phyloP scores from a whole-genome alignment of 2,888 invertebrate species.

The Drosophila mayaguana region DNA sequence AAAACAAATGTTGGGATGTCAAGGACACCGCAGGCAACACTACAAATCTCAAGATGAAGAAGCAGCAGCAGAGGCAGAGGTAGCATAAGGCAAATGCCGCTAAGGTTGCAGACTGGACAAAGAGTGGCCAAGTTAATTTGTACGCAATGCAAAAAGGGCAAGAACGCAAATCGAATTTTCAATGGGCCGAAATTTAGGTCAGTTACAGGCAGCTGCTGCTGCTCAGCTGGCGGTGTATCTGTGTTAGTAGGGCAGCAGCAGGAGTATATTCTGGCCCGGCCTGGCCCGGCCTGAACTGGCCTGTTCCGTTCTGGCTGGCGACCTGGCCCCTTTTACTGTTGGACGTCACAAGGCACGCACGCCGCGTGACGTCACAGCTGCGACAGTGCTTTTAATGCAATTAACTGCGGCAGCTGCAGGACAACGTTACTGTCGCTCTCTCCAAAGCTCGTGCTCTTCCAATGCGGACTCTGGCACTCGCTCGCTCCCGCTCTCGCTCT shows the following conservation, averaged over 20 bases:
- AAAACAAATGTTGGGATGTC: constrained; percentile 45
- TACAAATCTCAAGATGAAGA: not conserved
- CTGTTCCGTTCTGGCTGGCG: constrained; percentile 22
- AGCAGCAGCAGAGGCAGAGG: not conserved
- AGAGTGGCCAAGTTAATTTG: constrained; percentile 43
- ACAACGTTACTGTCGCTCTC: constrained; percentile 44
- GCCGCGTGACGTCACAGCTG: constrained; percentile 69
- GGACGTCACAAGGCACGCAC: constrained; percentile 59
- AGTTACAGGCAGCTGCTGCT: constrained; percentile 42
- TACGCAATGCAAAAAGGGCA: constrained; percentile 21
- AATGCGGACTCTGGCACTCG: not conserved
- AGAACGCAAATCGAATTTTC: constrained; percentile 33
- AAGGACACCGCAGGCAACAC: constrained; percentile 37
- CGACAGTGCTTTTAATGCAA: constrained; percentile 53
- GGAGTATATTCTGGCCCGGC: constrained; percentile 3
- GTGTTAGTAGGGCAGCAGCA: constrained; percentile 64
- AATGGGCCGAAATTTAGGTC: constrained; percentile 69
- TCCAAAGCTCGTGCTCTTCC: constrained; percentile 39
- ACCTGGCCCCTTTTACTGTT: constrained; percentile 51
- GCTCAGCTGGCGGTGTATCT: constrained; percentile 57
- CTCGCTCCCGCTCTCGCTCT: constrained; percentile 31
- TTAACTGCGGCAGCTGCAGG: constrained; percentile 48
- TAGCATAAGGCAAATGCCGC: constrained; percentile 12
- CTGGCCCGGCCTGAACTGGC: not conserved
- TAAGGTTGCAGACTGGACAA: constrained; percentile 2